Percentiles rank a stretch among this genome's conserved stretches.
Evolutionary conservation across 2,797 vertebrate species (phyloP).

Genomic region (Amblyraja radiata): DNA sequence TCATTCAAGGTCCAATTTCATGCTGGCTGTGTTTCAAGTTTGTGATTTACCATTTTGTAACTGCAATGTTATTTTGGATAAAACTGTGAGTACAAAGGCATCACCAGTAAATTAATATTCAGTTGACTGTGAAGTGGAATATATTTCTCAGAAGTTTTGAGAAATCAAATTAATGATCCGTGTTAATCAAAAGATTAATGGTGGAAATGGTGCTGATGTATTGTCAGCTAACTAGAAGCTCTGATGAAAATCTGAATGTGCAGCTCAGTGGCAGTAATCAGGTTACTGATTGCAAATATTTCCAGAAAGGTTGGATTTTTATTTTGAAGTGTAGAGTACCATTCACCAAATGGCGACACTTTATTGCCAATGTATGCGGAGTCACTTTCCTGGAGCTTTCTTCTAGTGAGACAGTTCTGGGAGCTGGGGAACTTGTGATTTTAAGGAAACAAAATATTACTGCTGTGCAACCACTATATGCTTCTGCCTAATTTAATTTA

Average conservation of each 20-base stretch:
- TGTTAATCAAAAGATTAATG: neutral
- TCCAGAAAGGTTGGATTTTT: neutral
- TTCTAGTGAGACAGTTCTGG: neutral
- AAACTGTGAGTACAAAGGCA: neutral
- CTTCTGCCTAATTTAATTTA: too few relatives aligned
- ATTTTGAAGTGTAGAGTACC: neutral
- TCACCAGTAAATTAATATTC: neutral
- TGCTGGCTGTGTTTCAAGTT: neutral
- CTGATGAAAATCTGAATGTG: neutral
- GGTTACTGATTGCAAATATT: neutral
- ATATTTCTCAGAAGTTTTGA: neutral
- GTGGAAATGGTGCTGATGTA: neutral
- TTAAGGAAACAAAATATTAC: neutral
- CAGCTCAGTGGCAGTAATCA: neutral
- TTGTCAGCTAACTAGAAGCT: conserved; percentile 4
- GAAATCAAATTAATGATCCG: neutral
- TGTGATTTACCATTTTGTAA: neutral
- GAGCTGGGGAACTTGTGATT: neutral
- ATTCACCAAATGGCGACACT: neutral
- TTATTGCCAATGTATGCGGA: neutral
- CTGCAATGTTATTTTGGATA: neutral
- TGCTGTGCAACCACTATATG: neutral
- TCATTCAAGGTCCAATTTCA: too few relatives aligned
- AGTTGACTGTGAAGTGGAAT: neutral
- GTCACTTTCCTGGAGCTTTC: neutral